Percentiles rank a stretch among this genome's conserved stretches.
phyloP scores from a whole-genome alignment of 1,140 invertebrate species.

The Macrobrachium rosenbergii region DNA sequence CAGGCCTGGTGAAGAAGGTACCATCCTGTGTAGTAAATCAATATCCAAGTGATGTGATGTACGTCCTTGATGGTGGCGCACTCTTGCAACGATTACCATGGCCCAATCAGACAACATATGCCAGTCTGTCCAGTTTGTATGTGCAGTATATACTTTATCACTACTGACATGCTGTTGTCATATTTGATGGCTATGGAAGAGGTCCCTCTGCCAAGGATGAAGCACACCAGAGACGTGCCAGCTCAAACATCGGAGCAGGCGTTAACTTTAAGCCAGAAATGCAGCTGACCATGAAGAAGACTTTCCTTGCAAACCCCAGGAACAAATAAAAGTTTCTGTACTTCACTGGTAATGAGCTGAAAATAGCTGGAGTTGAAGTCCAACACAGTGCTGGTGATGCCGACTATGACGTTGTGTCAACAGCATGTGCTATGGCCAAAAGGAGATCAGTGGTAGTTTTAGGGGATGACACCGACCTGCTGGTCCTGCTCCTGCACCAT shows the following conservation, averaged over 20 bases:
- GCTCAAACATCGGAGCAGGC: no score
- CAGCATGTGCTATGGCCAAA: neutral
- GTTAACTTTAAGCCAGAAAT: no score
- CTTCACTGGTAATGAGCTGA: neutral
- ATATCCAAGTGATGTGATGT: slow-evolving; percentile 10
- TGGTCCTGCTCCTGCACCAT: slow-evolving; percentile 23
- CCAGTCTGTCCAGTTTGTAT: slow-evolving; percentile 9
- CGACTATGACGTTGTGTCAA: slow-evolving; percentile 1
- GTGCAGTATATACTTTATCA: no score
- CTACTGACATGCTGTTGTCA: slow-evolving; percentile 4
- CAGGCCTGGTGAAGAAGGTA: no score
- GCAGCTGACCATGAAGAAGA: no score
- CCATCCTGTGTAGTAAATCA: no score
- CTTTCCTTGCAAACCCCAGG: slow-evolving; percentile 20
- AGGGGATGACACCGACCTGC: neutral
- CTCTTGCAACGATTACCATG: slow-evolving; percentile 8
- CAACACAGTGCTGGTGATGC: slow-evolving; percentile 16
- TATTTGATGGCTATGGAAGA: slow-evolving; percentile 1
- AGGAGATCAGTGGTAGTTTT: neutral
- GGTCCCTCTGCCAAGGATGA: slow-evolving; percentile 7
- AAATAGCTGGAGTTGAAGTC: no score
- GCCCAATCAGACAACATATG: slow-evolving; percentile 8
- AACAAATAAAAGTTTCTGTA: slow-evolving; percentile 23
- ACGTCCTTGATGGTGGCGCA: slow-evolving; percentile 8
- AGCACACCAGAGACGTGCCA: no score